phyloP scores from a whole-genome alignment of 2,888 invertebrate species.

The Pseudococcus longispinus region DNA sequence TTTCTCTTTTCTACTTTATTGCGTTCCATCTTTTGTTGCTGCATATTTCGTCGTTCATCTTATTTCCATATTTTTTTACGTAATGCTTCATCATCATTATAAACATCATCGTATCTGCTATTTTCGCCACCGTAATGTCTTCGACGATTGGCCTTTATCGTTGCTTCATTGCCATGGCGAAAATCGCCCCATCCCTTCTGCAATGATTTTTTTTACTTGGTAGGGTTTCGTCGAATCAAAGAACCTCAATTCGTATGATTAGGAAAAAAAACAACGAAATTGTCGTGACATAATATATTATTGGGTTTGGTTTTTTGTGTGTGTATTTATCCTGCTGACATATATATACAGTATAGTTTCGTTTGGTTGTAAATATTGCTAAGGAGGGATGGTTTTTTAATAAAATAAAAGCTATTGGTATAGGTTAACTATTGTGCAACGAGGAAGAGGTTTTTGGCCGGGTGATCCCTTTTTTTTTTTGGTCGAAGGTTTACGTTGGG shows the following conservation, averaged over 20 bases:
- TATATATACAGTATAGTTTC: background rate
- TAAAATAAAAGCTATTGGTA: conserved; percentile 21
- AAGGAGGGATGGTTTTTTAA: background rate
- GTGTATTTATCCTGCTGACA: background rate
- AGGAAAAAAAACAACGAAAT: background rate
- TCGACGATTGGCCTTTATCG: conserved; percentile 25
- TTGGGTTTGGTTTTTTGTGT: background rate
- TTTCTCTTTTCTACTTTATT: conserved; percentile 38
- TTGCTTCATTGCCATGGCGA: background rate
- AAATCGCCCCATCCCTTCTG: background rate
- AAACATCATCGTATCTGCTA: conserved; percentile 22
- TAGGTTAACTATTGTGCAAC: background rate
- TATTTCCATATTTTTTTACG: conserved; percentile 31
- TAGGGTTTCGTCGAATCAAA: background rate
- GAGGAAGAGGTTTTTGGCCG: background rate
- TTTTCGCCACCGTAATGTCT: conserved; percentile 3
- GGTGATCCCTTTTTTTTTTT: background rate
- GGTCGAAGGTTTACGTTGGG: background rate
- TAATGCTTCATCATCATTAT: conserved; percentile 44
- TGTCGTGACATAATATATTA: background rate
- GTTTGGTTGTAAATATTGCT: background rate
- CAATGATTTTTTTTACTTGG: background rate
- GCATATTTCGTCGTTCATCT: conserved; percentile 21
- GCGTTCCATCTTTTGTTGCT: conserved; percentile 33
- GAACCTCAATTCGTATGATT: background rate